These are phyloP conservation scores for Protonibea diacanthus DNA, from an alignment of 2,797 vertebrate species.

Conservation along the genomic window DNA sequence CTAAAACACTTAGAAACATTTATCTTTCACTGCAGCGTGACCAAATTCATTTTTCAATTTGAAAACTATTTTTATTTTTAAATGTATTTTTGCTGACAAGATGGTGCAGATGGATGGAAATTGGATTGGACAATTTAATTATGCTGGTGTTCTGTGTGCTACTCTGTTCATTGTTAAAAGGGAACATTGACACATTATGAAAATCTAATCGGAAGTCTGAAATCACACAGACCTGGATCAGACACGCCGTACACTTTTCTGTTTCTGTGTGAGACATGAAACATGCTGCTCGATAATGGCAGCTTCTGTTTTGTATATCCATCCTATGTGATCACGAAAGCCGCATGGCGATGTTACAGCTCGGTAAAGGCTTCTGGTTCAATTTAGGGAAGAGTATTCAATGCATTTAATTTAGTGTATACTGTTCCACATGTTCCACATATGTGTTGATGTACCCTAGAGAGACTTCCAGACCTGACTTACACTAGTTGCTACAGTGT, in stretches of 20 bases:
- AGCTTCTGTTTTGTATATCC: neutral
- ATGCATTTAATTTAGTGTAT: neutral
- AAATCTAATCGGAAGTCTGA: neutral
- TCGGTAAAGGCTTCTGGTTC: too few relatives aligned
- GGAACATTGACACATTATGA: neutral
- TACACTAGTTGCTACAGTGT: too few relatives aligned
- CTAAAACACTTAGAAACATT: neutral
- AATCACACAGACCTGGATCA: neutral
- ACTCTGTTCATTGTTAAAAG: neutral
- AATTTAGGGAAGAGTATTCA: too few relatives aligned
- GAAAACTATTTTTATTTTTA: neutral
- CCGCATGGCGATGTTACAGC: neutral
- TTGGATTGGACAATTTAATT: neutral
- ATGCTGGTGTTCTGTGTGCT: neutral
- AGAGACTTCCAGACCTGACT: too few relatives aligned
- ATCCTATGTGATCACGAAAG: neutral
- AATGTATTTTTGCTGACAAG: neutral
- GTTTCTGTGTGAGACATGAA: neutral
- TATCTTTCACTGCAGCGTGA: too few relatives aligned
- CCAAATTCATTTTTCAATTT: neutral
- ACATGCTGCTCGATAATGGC: neutral
- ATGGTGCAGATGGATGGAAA: neutral
- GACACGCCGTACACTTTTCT: neutral
- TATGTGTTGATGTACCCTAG: neutral
- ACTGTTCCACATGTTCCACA: neutral